phyloP scores from a whole-genome alignment of 1,140 invertebrate genomes.

The Zaprionus africanus region DNA sequence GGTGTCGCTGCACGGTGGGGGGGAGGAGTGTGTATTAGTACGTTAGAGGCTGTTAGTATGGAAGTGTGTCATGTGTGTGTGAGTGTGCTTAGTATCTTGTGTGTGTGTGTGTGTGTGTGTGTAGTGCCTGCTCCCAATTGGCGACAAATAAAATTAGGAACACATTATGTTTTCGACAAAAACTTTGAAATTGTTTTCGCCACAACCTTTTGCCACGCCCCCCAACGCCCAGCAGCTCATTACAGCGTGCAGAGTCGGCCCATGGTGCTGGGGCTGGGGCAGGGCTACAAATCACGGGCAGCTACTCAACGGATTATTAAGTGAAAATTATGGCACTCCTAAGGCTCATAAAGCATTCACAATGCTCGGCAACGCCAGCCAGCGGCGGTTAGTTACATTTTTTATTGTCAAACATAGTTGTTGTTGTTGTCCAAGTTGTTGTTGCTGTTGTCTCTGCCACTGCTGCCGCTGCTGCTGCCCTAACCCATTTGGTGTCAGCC shows the following conservation, averaged over 20 bases:
- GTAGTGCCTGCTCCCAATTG: slow-evolving; percentile 67
- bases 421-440: slow-evolving; percentile 38
- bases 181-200: slow-evolving; percentile 76
- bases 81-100: not conserved
- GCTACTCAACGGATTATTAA: slow-evolving; percentile 83
- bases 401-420: slow-evolving; percentile 74
- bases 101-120: slow-evolving; percentile 13
- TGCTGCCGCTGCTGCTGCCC: slow-evolving; percentile 19
- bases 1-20: slow-evolving; percentile 12
- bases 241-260: slow-evolving; percentile 17
- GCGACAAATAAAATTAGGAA: slow-evolving; percentile 82
- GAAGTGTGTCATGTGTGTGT: slow-evolving; percentile 1
- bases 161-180: slow-evolving; percentile 81
- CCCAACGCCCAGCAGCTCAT: slow-evolving; percentile 29
- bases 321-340: slow-evolving; percentile 82
- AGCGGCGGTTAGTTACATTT: slow-evolving; percentile 75
- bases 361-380: slow-evolving; percentile 54
- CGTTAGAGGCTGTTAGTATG: slow-evolving; percentile 15
- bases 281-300: slow-evolving; percentile 73
- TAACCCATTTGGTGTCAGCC: slow-evolving; percentile 75
- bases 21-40: not conserved
- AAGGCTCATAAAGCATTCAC: slow-evolving; percentile 82
- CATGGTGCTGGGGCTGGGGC: slow-evolving; percentile 8
- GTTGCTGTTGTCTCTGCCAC: slow-evolving; percentile 19
- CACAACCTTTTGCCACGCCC: slow-evolving; percentile 17